Evolutionary conservation across 1,140 invertebrate species (phyloP), one percentile per base, ranked within the genome.

Genomic region (Anastrepha ludens): DNA sequence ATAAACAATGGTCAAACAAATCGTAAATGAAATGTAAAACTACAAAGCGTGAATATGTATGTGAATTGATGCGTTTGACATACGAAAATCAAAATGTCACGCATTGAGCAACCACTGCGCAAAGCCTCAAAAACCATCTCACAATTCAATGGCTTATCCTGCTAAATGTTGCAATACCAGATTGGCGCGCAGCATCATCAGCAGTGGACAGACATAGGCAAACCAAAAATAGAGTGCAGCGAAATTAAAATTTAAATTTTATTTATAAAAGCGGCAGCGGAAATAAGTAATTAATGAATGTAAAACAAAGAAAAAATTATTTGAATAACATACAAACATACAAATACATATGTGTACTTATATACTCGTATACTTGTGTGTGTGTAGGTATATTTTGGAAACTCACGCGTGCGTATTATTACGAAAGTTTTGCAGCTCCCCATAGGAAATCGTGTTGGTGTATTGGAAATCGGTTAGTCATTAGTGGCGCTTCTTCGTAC

Each of bases 1-100:
- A 44, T 5, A 47, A 44, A 44, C 39, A 74, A 74, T 74, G 41
- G 7, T 4, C 67, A 44, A 7, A 41, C 13, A 74, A 74, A 47
- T 44, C 67, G 39, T 47, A 74, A 74, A 74, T 44, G 41, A 47
- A 47, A 74, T 74, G 39, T 74, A 41, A 74, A 47, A 74, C 39
- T 44, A 17, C 15, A n/a, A 44, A 41, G 2, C 15, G 6, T 47
- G 41, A 44, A 70, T n/a, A 39, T n/a, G 6, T 74, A 44, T 0
- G 67, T 74, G 41, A 7, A 55, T 55, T 55, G 5, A n/a, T 17
- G 67, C 2, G 9, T 74, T 44, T 74, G 67, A 74, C 41, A 74
- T 74, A 13, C 39, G 41, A 74, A 74, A 41, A 41, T 74, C 6
- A 74, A 74, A 74, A 74, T 47, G 67, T 74, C 67, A 74, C 67